Evolutionary conservation across 2,113 vertebrate genomes (phyloP), one percentile per base, ranked within the genome.

Genomic region (Catharus bicknelli): DNA sequence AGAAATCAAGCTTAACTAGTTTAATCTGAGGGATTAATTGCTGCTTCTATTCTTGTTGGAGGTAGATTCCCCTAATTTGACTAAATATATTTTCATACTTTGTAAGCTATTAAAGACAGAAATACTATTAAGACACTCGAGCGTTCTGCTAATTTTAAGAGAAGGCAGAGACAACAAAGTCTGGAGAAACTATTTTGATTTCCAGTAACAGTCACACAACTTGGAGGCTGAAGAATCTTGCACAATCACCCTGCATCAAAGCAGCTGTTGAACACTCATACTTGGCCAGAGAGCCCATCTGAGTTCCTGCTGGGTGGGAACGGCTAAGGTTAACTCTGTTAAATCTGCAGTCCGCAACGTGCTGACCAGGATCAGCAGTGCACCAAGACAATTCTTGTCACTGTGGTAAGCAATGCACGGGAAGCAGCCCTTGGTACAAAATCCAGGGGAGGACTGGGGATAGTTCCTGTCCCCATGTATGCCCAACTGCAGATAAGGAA

Each of bases 1-100:
- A 92, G 76, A 94, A 95, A 90, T 80, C 87, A 92, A 94, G 91
- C 43, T 68, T 51, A 87, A 88, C 90, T 67, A 80, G 87, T 94
- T 94, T 91, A 90, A 94, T 84, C 64, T 83, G 18, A 90, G 57
- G 55, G 59, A 87, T 91, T 92, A 94, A 95, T 85, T 85, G 93
- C 67, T 88, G 77, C 58, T 84, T 90, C 86, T 90, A 42, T 86
- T 84, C 53, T 64, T 57, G 53, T 75, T 66, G 70, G 43, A 91
- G 67, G 59, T 13, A 83, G 50, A 62, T 63, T 82, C 86, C 63
- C 78, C 84, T 89, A 48, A 85, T 76, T 82, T 83, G 62, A 89
- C 78, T 86, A 85, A 89, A 51, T 40, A 34, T 0, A 1, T 47
- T 88, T 93, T 84, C 32, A 6, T 58, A 58, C 64, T 85, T 47